Base-by-base conservation (phyloP, 1,140 invertebrate species). In the Achroia grisella region DNA sequence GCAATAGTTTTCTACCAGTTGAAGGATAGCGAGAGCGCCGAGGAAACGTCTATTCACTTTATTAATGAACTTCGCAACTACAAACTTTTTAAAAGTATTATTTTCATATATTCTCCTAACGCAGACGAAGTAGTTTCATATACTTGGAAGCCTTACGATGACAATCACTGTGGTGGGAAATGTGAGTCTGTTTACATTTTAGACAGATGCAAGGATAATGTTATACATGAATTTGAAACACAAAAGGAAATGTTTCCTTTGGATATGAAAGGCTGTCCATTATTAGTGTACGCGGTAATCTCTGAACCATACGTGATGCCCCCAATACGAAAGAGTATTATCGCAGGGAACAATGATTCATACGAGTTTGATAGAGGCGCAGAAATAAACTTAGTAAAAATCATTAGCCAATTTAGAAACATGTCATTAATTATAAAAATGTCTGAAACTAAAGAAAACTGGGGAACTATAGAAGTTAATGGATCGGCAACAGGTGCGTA, bases 271-370 rank as follows among this genome's bases (percentile, higher is more conserved):
- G 65, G 67, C 11, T 87, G 86, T 52, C 84, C 86, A 15, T 65
- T 87, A 48, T 61, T 68, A 23, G 69, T 71, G n/a, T 82, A 82
- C 36, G 76, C 78, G 40, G 62, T 86, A 28, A 61, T 87, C 27
- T 74, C 79, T 39, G 81, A 86, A 50, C 86, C 86, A 3, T 87
- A 87, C 40, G 86, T 87, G 4, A 71, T 87, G 67, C 80, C 76
- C 28, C 81, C 86, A 10, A 48, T 54, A 28, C 57, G 39, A 35
- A 76, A 72, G 61, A 48, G 74, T 12, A 47, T 32, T n/a, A 65
- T 71, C 50, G 45, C 56, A 41, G 48, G 23, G 12, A 80, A 71
- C 55, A 47, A 75, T 42, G 80, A 86, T 45, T 63, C 65, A 31
- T 86, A 80, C 51, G 55, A 76, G 44, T 87, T 87, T 50, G 45